These are phyloP conservation scores for Drosophila stalkeri DNA, from an alignment of 2,888 invertebrate genomes.

Conservation along the genomic window DNA sequence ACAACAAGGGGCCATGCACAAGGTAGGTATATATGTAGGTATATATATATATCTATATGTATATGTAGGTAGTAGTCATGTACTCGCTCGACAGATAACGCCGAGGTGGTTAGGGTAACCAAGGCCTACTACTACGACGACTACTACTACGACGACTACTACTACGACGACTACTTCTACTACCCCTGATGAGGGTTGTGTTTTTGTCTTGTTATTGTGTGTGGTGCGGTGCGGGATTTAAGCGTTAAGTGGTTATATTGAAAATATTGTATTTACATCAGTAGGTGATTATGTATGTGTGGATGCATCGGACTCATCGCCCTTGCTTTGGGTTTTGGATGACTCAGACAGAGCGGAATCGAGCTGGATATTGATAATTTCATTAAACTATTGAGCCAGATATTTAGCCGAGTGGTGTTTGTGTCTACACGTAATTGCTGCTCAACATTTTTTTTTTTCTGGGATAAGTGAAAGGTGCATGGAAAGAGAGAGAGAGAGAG, in stretches of 20 bases:
- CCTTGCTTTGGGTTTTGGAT: constrained; percentile 42
- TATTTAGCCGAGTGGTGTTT: constrained; percentile 58
- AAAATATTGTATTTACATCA: constrained; percentile 82
- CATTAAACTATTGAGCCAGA: constrained; percentile 78
- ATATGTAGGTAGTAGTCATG: constrained; percentile 36
- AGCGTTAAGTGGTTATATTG: constrained; percentile 82
- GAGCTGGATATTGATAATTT: constrained; percentile 74
- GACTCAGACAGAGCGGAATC: constrained; percentile 61
- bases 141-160: no score
- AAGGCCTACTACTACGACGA: constrained; percentile 53
- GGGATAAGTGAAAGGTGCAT: constrained; percentile 68
- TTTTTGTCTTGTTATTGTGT: constrained; percentile 36
- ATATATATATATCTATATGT: neutral
- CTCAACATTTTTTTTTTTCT: constrained; percentile 51
- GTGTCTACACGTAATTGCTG: constrained; percentile 70
- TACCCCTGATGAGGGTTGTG: constrained; percentile 60
- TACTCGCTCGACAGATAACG: constrained; percentile 41
- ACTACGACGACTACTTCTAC: constrained; percentile 39
- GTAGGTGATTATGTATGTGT: constrained; percentile 70
- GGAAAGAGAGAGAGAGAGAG: neutral
- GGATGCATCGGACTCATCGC: constrained; percentile 28
- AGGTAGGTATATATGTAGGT: constrained; percentile 30
- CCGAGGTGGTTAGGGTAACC: constrained; percentile 41
- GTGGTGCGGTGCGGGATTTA: constrained; percentile 71
- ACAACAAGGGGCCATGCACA: constrained; percentile 55